Conservation (phyloP, 1,140 invertebrate genomes). For the Bombus pyrosoma region DNA sequence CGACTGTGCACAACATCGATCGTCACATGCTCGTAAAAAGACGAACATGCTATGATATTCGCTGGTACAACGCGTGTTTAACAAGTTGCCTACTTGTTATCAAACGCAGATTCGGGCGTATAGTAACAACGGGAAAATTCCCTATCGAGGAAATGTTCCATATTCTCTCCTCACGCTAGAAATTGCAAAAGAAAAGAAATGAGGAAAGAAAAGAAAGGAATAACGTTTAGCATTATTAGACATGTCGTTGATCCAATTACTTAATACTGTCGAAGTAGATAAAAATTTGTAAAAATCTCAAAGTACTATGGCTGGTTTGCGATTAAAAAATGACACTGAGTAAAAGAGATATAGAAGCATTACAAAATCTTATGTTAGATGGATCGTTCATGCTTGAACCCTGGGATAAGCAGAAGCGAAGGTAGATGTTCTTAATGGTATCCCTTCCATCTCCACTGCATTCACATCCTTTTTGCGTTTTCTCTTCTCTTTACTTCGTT, state of each 20-base stretch:
- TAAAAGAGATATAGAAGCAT: not conserved
- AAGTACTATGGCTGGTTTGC: not conserved
- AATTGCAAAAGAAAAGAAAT: not conserved
- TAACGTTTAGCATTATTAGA: not conserved
- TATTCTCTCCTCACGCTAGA: not conserved
- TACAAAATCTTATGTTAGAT: not conserved
- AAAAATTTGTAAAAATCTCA: not conserved
- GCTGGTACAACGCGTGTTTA: not conserved
- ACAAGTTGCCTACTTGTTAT: not conserved
- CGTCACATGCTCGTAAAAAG: constrained; percentile 8
- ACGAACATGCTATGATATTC: constrained; percentile 5
- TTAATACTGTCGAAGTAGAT: not conserved
- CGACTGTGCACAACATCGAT: not conserved
- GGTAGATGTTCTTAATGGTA: not conserved
- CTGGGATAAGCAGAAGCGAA: not conserved
- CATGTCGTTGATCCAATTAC: not conserved
- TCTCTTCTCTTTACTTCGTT: not conserved
- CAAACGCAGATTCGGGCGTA: not conserved
- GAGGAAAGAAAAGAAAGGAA: not conserved
- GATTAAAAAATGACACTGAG: not conserved
- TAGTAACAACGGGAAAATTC: not conserved
- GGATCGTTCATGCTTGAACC: not conserved
- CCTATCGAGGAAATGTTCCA: no score
- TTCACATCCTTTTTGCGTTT: not conserved
- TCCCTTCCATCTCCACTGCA: not conserved